Evolutionary conservation across 92 coral and sea anemone species (phyloP).

Genomic region (Heliopora coerulea): DNA sequence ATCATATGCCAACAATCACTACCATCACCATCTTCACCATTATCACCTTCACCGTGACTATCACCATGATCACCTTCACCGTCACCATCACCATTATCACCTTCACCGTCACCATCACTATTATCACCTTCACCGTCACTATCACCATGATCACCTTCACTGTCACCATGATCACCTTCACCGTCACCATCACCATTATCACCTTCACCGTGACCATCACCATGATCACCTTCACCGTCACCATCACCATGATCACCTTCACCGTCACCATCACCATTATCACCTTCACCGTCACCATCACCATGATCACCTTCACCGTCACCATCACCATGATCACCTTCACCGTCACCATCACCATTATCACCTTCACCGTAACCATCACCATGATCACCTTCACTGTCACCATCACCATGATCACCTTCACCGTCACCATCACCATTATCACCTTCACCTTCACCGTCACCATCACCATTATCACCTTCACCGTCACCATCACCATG

Average conservation of each 20-base stretch:
- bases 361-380: too few species aligned
- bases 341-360: too few species aligned
- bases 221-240: background rate
- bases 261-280: background rate
- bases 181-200: too few species aligned
- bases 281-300: too few species aligned
- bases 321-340: too few species aligned
- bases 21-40: background rate
- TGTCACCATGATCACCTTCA: background rate
- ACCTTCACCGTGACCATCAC: background rate
- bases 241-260: background rate
- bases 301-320: too few species aligned
- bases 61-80: background rate
- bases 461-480: too few species aligned
- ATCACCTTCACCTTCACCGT: too few species aligned
- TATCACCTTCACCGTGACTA: background rate
- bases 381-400: too few species aligned
- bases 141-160: background rate
- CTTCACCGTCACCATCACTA: background rate
- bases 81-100: background rate
- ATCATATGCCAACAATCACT: slow-evolving; percentile 1
- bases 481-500: too few species aligned
- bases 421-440: too few species aligned
- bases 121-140: background rate
- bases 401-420: too few species aligned